Percentiles rank a stretch among this genome's conserved stretches.
Conservation (phyloP, 2,113 vertebrate genomes). For the Paralichthys olivaceus region DNA sequence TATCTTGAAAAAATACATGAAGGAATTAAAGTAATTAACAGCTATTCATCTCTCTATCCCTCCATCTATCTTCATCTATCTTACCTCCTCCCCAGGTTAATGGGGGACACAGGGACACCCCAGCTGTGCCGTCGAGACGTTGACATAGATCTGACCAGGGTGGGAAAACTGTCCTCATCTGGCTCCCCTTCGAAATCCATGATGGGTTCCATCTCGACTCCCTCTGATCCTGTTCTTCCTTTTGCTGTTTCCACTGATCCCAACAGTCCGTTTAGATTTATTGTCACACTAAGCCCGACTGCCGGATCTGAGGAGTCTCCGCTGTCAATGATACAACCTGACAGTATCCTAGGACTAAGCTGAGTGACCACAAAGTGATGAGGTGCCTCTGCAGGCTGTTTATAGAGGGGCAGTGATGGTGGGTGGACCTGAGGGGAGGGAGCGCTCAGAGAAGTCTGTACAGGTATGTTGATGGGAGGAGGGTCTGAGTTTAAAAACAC, state of each 20-base stretch:
- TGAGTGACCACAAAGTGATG: slow-evolving; percentile 54
- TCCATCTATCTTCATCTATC: not conserved
- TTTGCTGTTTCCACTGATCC: slow-evolving; percentile 45
- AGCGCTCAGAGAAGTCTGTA: slow-evolving; percentile 8
- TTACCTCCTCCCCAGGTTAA: slow-evolving; percentile 86
- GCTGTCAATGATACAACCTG: slow-evolving; percentile 39
- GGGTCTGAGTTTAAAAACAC: slow-evolving; percentile 15
- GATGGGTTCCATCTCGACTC: not conserved
- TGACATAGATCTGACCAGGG: slow-evolving; percentile 83
- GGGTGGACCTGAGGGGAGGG: not conserved
- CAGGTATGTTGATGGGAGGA: not conserved
- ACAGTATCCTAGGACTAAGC: slow-evolving; percentile 27
- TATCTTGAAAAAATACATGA: not conserved
- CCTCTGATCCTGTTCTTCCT: slow-evolving; percentile 11
- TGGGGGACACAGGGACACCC: slow-evolving; percentile 86
- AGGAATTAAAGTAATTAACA: not conserved
- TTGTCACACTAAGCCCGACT: slow-evolving; percentile 38
- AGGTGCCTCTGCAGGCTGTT: slow-evolving; percentile 27
- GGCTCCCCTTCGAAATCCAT: slow-evolving; percentile 67
- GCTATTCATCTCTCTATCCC: not conserved
- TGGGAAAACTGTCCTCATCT: slow-evolving; percentile 80
- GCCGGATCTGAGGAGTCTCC: slow-evolving; percentile 27
- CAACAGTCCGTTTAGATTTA: slow-evolving; percentile 57
- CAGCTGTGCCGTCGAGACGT: slow-evolving; percentile 89
- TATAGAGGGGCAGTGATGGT: not conserved